These are phyloP conservation scores for Arvicanthis niloticus DNA, from an alignment of 2,113 vertebrate species.

Conservation along the genomic window DNA sequence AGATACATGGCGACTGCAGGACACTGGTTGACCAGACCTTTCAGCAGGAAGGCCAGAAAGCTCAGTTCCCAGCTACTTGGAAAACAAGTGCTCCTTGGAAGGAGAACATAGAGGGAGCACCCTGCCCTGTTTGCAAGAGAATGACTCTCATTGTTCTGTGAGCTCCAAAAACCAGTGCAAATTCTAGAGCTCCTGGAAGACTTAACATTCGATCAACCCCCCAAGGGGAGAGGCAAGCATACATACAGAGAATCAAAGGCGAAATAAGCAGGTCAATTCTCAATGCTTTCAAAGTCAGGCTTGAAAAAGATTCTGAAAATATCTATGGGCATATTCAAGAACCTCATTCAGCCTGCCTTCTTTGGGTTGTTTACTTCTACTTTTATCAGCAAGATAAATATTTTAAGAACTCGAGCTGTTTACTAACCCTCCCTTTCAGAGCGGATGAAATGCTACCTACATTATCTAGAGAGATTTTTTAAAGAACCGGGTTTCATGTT, in stretches of 20 bases:
- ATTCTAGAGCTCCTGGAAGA: conserved; percentile 50
- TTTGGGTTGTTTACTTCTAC: conserved; percentile 74
- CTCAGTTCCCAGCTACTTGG: not conserved
- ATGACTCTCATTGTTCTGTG: conserved; percentile 31
- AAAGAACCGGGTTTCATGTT: conserved; percentile 43
- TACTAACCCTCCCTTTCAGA: conserved; percentile 50
- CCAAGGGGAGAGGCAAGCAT: not conserved
- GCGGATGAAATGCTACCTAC: conserved; percentile 36
- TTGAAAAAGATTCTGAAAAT: conserved; percentile 75
- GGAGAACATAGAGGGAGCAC: not conserved
- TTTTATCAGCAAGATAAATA: conserved; percentile 79
- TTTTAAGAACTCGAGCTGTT: conserved; percentile 75
- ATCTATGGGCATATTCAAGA: conserved; percentile 66
- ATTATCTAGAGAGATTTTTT: conserved; percentile 37
- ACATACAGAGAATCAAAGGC: conserved; percentile 62
- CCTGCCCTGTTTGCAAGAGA: conserved; percentile 45
- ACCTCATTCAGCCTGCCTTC: conserved; percentile 48
- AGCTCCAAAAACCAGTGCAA: not conserved
- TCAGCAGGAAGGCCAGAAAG: not conserved
- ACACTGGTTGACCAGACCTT: conserved; percentile 7
- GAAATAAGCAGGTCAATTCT: conserved; percentile 76
- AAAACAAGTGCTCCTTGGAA: conserved; percentile 39
- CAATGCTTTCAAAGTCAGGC: conserved; percentile 61
- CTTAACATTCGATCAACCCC: not conserved
- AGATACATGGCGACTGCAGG: conserved; percentile 45